Evolutionary conservation across 2,888 invertebrate species (phyloP).

Genomic region (Linyphia triangularis): DNA sequence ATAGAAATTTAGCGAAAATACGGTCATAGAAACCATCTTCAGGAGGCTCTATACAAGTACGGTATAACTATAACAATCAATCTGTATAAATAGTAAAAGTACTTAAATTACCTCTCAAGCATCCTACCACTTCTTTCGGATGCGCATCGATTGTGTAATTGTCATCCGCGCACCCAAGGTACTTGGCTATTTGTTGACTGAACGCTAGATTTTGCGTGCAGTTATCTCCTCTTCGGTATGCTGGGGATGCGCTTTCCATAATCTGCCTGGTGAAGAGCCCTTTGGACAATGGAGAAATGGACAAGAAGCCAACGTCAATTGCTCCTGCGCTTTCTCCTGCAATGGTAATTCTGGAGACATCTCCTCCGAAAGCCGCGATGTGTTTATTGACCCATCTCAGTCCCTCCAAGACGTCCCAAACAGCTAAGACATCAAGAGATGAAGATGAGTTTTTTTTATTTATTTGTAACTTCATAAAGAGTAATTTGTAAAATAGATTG

Average conservation of each 20-base stretch:
- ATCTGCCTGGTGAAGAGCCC: slow-evolving; percentile 57
- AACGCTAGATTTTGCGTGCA: not conserved
- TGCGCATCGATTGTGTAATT: not conserved
- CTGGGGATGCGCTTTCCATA: slow-evolving; percentile 63
- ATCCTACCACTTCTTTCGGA: slow-evolving; percentile 15
- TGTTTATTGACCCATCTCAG: slow-evolving; percentile 62
- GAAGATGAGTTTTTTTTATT: too few species aligned
- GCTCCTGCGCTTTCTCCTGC: slow-evolving; percentile 67
- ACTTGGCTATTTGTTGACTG: slow-evolving; percentile 16
- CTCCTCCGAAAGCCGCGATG: slow-evolving; percentile 53
- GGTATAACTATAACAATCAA: too few species aligned
- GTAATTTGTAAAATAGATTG: too few species aligned
- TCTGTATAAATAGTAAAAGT: too few species aligned
- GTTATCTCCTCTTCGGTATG: not conserved
- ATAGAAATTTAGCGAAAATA: too few species aligned
- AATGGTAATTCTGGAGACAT: slow-evolving; percentile 45
- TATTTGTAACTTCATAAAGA: too few species aligned
- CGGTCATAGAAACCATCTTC: too few species aligned
- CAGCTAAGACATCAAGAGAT: too few species aligned
- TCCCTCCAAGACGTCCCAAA: slow-evolving; percentile 41
- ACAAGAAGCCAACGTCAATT: slow-evolving; percentile 22
- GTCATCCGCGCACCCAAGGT: slow-evolving; percentile 32
- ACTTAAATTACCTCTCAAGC: slow-evolving; percentile 21
- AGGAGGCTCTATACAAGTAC: too few species aligned
- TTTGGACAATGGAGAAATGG: slow-evolving; percentile 47